These are phyloP conservation scores for Timandra comae DNA, from an alignment of 2,888 invertebrate genomes.

Conservation along the genomic window DNA sequence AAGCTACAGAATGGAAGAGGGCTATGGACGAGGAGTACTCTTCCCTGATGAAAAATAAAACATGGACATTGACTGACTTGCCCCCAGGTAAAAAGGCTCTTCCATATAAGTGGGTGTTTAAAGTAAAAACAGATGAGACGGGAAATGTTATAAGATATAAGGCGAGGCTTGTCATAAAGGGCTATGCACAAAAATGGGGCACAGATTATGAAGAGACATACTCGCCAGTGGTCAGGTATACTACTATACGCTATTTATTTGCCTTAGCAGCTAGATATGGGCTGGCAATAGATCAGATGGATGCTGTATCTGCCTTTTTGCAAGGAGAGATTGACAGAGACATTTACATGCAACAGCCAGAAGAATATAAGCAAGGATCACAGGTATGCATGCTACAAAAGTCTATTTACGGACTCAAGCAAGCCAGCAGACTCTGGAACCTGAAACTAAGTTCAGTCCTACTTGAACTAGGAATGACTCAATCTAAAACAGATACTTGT, in stretches of 20 bases:
- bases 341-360: constrained; percentile 23
- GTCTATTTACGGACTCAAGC: constrained; percentile 21
- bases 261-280: constrained; percentile 17
- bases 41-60: no score
- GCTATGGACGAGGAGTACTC: constrained; percentile 20
- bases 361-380: constrained; percentile 3
- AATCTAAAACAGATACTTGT: no score
- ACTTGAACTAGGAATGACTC: constrained; percentile 13
- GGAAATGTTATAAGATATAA: constrained; percentile 4
- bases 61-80: no score
- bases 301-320: constrained; percentile 22
- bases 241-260: no score
- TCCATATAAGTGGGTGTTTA: no score
- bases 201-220: constrained; percentile 18
- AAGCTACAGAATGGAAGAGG: constrained; percentile 11
- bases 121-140: constrained; percentile 6
- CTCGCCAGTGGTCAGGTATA: constrained; percentile 18
- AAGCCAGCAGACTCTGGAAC: constrained; percentile 23
- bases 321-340: constrained; percentile 23
- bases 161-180: constrained; percentile 12
- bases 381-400: constrained; percentile 21
- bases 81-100: no score
- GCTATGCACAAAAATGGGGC: constrained; percentile 18
- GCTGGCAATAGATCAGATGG: constrained; percentile 19
- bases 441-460: constrained; percentile 12